Evolutionary conservation across 2,888 invertebrate genomes (phyloP).

Genomic region (Melanostoma mellinum): DNA sequence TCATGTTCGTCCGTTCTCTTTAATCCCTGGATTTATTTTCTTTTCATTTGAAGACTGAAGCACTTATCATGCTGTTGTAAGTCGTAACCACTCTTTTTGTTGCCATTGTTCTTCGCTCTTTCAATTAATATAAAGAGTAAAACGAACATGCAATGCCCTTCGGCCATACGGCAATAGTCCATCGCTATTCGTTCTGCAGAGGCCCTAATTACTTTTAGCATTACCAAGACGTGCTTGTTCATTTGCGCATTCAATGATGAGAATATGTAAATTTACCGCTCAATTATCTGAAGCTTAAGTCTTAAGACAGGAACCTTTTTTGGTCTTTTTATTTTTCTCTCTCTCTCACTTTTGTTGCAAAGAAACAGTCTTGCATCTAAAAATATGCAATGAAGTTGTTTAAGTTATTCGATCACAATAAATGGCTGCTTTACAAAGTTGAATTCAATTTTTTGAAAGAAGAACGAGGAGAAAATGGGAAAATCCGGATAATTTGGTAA

Average conservation of each 20-base stretch:
- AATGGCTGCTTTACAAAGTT: too few species aligned
- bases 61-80: not conserved
- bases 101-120: conserved; percentile 49
- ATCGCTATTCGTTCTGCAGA: conserved; percentile 15
- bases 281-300: conserved; percentile 22
- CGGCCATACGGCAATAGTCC: not conserved
- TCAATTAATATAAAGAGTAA: conserved; percentile 33
- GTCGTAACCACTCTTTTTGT: not conserved
- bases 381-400: conserved; percentile 41
- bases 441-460: too few species aligned
- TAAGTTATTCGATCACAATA: conserved; percentile 3
- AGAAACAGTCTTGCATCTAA: not conserved
- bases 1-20: conserved; percentile 27
- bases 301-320: conserved; percentile 4
- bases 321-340: not conserved
- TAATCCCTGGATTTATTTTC: conserved; percentile 62
- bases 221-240: conserved; percentile 43
- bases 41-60: conserved; percentile 46
- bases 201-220: conserved; percentile 66
- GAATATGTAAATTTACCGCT: conserved; percentile 54
- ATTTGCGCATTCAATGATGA: conserved; percentile 42
- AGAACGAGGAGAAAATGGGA: not conserved
- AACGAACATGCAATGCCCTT: conserved; percentile 42
- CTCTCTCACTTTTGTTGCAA: conserved; percentile 14
- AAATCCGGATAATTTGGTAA: conserved; percentile 39